These are phyloP conservation scores for Chaetodon auriga DNA, from an alignment of 2,113 vertebrate genomes.

Conservation along the genomic window DNA sequence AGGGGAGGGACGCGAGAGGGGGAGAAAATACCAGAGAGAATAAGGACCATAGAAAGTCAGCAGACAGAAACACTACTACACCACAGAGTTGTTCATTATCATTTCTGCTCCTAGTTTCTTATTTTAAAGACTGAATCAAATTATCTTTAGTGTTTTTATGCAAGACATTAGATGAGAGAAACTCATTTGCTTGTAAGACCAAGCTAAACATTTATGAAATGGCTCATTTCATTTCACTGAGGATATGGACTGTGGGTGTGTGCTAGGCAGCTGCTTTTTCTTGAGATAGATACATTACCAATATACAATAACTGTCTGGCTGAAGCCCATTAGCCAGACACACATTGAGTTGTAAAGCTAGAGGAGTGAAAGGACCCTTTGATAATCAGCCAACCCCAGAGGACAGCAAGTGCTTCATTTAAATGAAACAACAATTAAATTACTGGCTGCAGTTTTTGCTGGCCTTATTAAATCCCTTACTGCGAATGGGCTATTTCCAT, in stretches of 20 bases:
- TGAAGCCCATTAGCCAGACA: constrained; percentile 59
- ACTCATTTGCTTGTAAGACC: constrained; percentile 49
- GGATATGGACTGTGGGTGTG: constrained; percentile 12
- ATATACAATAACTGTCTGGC: constrained; percentile 63
- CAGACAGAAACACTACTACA: constrained; percentile 43
- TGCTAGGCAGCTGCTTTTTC: constrained; percentile 43
- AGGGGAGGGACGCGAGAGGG: constrained; percentile 5
- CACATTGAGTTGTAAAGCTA: constrained; percentile 55
- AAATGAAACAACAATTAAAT: constrained; percentile 81
- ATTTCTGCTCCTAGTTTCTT: constrained; percentile 31
- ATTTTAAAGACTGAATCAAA: constrained; percentile 51
- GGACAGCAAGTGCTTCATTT: constrained; percentile 72
- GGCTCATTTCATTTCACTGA: constrained; percentile 54
- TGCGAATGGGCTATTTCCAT: constrained; percentile 63
- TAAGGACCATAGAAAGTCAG: constrained; percentile 27
- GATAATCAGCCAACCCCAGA: constrained; percentile 72
- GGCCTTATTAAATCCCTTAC: constrained; percentile 70
- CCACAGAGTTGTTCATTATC: constrained; percentile 29
- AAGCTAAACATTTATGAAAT: constrained; percentile 63
- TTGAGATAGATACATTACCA: constrained; percentile 63
- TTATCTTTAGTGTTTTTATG: constrained; percentile 52
- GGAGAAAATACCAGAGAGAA: constrained; percentile 21
- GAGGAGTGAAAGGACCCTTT: constrained; percentile 61
- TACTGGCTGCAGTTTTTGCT: constrained; percentile 59
- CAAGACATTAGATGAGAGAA: constrained; percentile 49